Percentiles rank a stretch among this genome's conserved stretches.
Conservation (phyloP, 2,113 vertebrate genomes). For the Neotoma lepida region DNA sequence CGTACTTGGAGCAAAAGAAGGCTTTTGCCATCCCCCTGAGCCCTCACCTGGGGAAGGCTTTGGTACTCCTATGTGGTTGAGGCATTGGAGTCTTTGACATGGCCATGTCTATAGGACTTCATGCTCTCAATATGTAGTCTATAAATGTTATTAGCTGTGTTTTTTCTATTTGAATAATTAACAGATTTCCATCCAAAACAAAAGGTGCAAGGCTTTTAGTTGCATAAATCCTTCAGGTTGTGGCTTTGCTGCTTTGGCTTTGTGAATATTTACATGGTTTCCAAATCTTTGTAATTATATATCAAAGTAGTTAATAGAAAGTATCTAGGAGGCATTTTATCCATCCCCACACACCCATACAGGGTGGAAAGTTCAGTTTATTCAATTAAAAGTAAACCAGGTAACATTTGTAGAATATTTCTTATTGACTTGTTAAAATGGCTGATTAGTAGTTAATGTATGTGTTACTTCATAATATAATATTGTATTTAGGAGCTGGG, state of each 20-base stretch:
- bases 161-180: slow-evolving; percentile 8
- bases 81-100: not conserved
- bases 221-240: not conserved
- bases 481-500: not conserved
- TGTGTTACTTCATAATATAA: not conserved
- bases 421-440: slow-evolving; percentile 33
- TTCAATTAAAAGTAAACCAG: not conserved
- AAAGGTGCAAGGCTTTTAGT: not conserved
- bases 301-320: slow-evolving; percentile 35
- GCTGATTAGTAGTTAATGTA: not conserved
- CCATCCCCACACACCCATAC: not conserved
- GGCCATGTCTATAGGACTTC: not conserved
- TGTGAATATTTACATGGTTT: slow-evolving; percentile 29
- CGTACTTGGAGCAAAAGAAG: not conserved
- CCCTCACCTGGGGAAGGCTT: not conserved
- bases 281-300: not conserved
- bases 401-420: not conserved
- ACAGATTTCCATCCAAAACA: slow-evolving; percentile 2
- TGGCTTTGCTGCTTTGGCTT: not conserved
- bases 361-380: not conserved
- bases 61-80: not conserved
- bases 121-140: not conserved
- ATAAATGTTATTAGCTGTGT: not conserved
- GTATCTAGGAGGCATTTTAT: not conserved
- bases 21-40: not conserved